phyloP scores from a whole-genome alignment of 2,888 invertebrate genomes.

The Cremastobaeus sp. region DNA sequence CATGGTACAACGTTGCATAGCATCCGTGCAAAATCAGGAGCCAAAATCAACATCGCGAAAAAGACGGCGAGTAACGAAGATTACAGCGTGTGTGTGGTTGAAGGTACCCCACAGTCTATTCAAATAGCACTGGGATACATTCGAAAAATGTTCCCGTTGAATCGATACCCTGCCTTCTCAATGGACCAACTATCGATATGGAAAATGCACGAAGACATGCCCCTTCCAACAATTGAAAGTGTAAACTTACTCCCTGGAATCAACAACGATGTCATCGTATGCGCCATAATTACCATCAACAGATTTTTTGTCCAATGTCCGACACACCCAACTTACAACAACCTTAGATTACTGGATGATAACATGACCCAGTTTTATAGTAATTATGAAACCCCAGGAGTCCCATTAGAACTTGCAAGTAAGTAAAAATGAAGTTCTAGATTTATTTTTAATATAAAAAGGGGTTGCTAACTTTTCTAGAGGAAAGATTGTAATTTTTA shows the following conservation, averaged over 20 bases:
- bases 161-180: constrained; percentile 88
- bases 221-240: constrained; percentile 67
- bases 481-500: too few relatives aligned
- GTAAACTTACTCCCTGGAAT: constrained; percentile 95
- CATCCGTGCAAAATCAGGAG: constrained; percentile 88
- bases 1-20: constrained; percentile 89
- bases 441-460: not conserved
- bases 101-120: constrained; percentile 89
- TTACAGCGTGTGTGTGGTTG: constrained; percentile 90
- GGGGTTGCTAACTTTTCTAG: not conserved
- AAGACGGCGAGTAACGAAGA: constrained; percentile 86
- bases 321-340: constrained; percentile 94
- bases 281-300: constrained; percentile 90
- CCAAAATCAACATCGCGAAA: constrained; percentile 87
- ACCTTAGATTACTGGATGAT: constrained; percentile 87
- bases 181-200: constrained; percentile 80
- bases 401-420: constrained; percentile 90
- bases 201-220: constrained; percentile 62
- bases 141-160: constrained; percentile 89
- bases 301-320: constrained; percentile 97
- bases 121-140: constrained; percentile 91
- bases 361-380: constrained; percentile 91
- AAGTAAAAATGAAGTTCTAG: constrained; percentile 67
- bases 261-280: constrained; percentile 94
- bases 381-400: constrained; percentile 86